Evolutionary conservation across 2,888 invertebrate genomes (phyloP), one percentile per base, ranked within the genome.

Genomic region (Nowickia ferox): DNA sequence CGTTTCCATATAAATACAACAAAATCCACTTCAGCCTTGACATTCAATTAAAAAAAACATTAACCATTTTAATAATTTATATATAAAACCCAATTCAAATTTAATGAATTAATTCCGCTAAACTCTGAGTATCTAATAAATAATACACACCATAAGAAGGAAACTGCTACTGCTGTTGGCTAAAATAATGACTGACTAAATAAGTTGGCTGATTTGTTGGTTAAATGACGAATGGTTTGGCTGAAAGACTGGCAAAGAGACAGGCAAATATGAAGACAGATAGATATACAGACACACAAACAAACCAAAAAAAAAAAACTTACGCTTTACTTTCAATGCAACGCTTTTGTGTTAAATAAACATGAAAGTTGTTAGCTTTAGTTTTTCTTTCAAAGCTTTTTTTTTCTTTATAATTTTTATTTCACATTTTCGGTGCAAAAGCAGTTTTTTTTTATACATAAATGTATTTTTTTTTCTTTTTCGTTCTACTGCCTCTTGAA

Each of bases 211-310:
- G 61, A 76, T 76, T 69, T 63, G 76, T 69, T 69, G 61, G 68
- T 53, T 69, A 74, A 79, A 68, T 84, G 74, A 84, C 74, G 75
- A 75, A 79, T 75, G 74, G 63, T 44, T 75, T 57, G 69, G 69
- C 75, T 74, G 55, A 71, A 48, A 84, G 46, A 71, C 51, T 46
- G 55, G 13, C 55, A 57, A 2, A 22, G 1, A 30, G 59, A 11
- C 48, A 46, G 65, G 13, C 46, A 57, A 53, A 40, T 53, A 55
- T 17, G 22, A 44, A 51, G 48, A 40, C n/a, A 76, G 55, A 8
- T 17, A 59, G 19, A 13, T n/a, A 22, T 4, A 44, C 22, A 19
- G 19, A 48, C 48, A n/a, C 11, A 65, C n/a, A 74, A 46, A 59
- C 19, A 4, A 30, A 30, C 30, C 5, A 30, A 30, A 30, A 6